These are phyloP conservation scores for Lordiphosa stackelbergi DNA, from an alignment of 1,140 invertebrate genomes.

Conservation along the genomic window DNA sequence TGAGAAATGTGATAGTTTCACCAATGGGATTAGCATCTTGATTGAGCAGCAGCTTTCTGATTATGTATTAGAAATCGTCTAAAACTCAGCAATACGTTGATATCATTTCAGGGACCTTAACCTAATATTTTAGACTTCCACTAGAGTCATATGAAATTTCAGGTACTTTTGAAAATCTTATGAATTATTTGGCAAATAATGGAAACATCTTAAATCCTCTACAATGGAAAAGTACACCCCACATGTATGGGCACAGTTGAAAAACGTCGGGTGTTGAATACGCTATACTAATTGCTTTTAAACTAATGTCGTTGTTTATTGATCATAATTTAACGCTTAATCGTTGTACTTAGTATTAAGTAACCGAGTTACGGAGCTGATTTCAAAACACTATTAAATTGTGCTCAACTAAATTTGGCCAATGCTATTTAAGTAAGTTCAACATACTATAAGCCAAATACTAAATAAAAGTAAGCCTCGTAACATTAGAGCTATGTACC, in stretches of 20 bases:
- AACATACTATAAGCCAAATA: neutral
- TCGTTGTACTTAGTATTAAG: slow-evolving; percentile 46
- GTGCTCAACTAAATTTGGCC: slow-evolving; percentile 11
- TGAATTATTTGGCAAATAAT: slow-evolving; percentile 71
- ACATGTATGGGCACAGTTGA: slow-evolving; percentile 33
- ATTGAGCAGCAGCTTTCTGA: slow-evolving; percentile 28
- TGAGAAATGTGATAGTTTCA: slow-evolving; percentile 18
- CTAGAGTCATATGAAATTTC: slow-evolving; percentile 60
- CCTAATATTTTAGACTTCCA: slow-evolving; percentile 59
- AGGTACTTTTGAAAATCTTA: slow-evolving; percentile 74
- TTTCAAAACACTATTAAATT: slow-evolving; percentile 14
- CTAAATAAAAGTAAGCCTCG: neutral
- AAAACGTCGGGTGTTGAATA: slow-evolving; percentile 51
- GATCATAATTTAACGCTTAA: slow-evolving; percentile 48
- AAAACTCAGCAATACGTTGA: slow-evolving; percentile 35
- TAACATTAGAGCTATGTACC: too few species aligned
- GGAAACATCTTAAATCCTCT: slow-evolving; percentile 42
- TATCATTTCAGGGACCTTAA: slow-evolving; percentile 50
- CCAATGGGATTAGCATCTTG: slow-evolving; percentile 11
- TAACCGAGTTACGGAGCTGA: slow-evolving; percentile 21
- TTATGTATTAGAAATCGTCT: slow-evolving; percentile 32
- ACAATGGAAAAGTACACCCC: slow-evolving; percentile 28
- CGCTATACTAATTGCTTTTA: slow-evolving; percentile 62
- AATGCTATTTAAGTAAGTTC: slow-evolving; percentile 5
- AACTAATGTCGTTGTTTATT: slow-evolving; percentile 76